Base-by-base conservation (phyloP, 2,888 invertebrate genomes). In the Bursaphelenchus okinawaensis region DNA sequence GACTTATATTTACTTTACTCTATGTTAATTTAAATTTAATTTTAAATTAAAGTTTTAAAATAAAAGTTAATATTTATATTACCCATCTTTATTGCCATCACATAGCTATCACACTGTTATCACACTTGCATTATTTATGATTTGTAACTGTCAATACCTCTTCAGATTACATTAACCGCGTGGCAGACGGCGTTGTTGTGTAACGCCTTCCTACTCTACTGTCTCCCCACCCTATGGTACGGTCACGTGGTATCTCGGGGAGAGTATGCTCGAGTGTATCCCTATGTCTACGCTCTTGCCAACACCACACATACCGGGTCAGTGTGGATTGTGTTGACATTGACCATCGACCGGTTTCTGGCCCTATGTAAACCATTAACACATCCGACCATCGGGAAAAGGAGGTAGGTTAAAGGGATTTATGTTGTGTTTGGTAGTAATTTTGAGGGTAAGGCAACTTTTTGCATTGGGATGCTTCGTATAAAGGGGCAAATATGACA, bases 181-280 rank as follows among this genome's bases (percentile, higher is more conserved):
- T 80, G 80, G 80, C 80, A 80, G 64, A 77, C 80, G 23, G 78
- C 79, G 8, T 68, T 81, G 9, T 66, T 80, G n/a, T 71, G 69
- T 60, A 80, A 80, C 63, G 80, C 80, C 59, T 80, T 80, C 63
- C 67, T 81, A 7, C 73, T 80, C 9, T 80, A 80, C 63, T 78
- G 75, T 19, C 64, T 81, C 62, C 80, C 80, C 26, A 78, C 79
- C 50, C 62, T 80, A 7, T 51, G 71, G n/a, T 69, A 51, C 28
- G 71, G 72, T 9, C 54, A 65, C 19, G 67, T 69, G 16, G 52
- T 72, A 9, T 67, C 66, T 9, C 4, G 26, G 24, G 70, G 69
- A 31, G 68, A 68, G 23, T 80, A 80, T 66, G 76, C 77, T 20
- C 69, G 74, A 67, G 65, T 81, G 20, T 81, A 81, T 57, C 80